phyloP scores from a whole-genome alignment of 1,140 invertebrate species.

The Marisa cornuarietis region DNA sequence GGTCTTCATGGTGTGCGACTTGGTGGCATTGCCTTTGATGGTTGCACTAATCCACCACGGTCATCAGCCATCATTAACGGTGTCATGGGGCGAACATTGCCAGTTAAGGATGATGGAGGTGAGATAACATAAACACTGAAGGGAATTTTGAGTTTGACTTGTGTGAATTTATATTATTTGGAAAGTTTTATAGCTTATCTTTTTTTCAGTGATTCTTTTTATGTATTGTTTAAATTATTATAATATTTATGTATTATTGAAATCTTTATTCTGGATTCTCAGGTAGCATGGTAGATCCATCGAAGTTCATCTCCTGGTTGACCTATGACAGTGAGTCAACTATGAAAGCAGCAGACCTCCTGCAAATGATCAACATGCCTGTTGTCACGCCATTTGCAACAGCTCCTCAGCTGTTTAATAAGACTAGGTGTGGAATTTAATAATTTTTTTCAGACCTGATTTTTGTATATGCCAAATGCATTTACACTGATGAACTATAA shows the following conservation, averaged over 20 bases:
- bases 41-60: conserved; percentile 47
- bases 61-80: conserved; percentile 46
- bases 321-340: conserved; percentile 55
- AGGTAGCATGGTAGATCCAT: conserved; percentile 18
- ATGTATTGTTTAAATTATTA: not conserved
- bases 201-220: not conserved
- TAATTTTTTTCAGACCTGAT: no score
- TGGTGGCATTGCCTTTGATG: conserved; percentile 67
- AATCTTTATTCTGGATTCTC: not conserved
- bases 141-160: no score
- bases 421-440: conserved; percentile 66
- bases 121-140: not conserved
- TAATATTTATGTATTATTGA: not conserved
- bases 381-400: conserved; percentile 68
- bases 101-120: conserved; percentile 13
- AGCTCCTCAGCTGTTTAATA: conserved; percentile 78
- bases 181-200: not conserved
- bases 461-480: no score
- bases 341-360: conserved; percentile 42
- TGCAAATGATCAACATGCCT: conserved; percentile 40
- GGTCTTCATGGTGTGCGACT: conserved; percentile 72
- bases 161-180: no score
- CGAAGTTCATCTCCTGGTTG: conserved; percentile 48
- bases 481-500: no score
- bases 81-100: conserved; percentile 35